Base-by-base conservation (phyloP, 1,140 invertebrate species). In the Ylistrum balloti region DNA sequence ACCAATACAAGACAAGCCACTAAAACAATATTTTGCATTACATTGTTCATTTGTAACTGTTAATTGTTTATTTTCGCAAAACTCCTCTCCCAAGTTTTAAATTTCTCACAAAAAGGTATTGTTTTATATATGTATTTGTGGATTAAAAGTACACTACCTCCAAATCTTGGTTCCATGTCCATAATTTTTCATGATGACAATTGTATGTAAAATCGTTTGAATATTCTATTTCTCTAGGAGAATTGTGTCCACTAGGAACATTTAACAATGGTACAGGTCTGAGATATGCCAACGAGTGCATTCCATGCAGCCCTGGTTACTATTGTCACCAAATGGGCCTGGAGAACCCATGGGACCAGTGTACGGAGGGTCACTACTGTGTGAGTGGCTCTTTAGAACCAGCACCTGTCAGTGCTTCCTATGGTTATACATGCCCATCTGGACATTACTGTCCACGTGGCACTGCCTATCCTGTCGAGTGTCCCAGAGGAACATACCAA, bases 401-500 rank as follows among this genome's bases (percentile, higher is more conserved):
- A 0, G 92, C 91, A 32, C 95, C 95, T 17, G 91, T 90, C 11
- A 91, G 89, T 45, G 91, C 95, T 89, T 74, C 88, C 0, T 95
- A 94, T 88, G 95, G 95, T 7, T 94, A 95, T 86, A 41, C 90
- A 32, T 96, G 95, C 88, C 95, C 95, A 32, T 90, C 91, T 10
- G 95, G 95, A 38, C 93, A 95, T 87, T 95, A 95, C 90, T 95
- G 95, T 91, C 94, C 95, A 2, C 48, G 92, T 33, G 95, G 95
- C n/a, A 95, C 94, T 5, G 92, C 93, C 10, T 91, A 92, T 15
- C 94, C 94, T 33, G 90, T 93, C 9, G 93, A 93, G 0, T 96
- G 95, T 91, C 92, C 93, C 28, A 93, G 92, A 89, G 95, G 95
- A 88, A 94, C 93, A 28, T 96, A 95, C 91, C 94, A 95, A 86